These are phyloP conservation scores for Grus americana DNA, from an alignment of 2,113 vertebrate species.

Conservation along the genomic window DNA sequence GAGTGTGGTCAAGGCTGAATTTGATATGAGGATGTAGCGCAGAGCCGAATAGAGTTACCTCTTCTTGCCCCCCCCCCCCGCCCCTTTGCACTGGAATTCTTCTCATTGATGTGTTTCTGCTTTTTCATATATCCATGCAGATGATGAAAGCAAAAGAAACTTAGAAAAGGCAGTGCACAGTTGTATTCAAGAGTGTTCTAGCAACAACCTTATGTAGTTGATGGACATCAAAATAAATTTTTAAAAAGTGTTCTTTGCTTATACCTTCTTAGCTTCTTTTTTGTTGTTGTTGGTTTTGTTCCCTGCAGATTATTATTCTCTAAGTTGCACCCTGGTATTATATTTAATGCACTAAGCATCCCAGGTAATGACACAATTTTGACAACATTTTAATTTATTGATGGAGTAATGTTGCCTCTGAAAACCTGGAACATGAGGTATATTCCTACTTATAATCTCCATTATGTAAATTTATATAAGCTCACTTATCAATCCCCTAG, in stretches of 20 bases:
- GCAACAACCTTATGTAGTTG: not conserved
- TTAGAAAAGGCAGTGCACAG: not conserved
- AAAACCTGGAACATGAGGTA: not conserved
- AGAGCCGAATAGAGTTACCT: not conserved
- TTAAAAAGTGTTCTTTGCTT: not conserved
- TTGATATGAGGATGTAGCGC: not conserved
- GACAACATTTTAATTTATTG: not conserved
- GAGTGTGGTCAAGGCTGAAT: not conserved
- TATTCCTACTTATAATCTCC: not conserved
- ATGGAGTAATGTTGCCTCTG: not conserved
- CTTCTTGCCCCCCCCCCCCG: not conserved
- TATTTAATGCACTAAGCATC: not conserved
- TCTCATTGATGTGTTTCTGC: not conserved
- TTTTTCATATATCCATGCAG: not conserved
- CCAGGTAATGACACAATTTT: not conserved
- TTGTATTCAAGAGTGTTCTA: not conserved
- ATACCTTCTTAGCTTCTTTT: not conserved
- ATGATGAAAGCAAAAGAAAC: not conserved
- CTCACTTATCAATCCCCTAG: not conserved
- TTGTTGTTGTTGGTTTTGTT: accelerated
- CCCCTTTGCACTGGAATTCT: not conserved
- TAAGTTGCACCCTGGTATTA: not conserved
- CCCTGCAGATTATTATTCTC: not conserved
- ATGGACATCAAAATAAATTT: not conserved
- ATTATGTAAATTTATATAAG: not conserved